phyloP scores from a whole-genome alignment of 92 coral and sea anemone species.

The Porites lobata region DNA sequence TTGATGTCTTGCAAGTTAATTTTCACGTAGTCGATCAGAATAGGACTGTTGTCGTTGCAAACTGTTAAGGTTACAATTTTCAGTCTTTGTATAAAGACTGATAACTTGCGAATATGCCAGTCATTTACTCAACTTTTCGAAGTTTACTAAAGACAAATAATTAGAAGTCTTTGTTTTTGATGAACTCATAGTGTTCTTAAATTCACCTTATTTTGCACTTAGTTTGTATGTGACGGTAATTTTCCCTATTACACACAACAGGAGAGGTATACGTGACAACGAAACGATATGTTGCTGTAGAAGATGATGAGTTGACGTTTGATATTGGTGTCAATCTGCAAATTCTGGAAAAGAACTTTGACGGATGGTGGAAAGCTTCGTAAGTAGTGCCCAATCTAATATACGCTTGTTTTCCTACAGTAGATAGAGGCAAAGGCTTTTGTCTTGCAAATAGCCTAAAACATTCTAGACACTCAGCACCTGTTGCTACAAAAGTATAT shows the following conservation, averaged over 20 bases:
- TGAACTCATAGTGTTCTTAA: no score
- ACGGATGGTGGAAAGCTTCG: conserved; percentile 84
- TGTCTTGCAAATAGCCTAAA: background rate
- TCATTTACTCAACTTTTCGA: no score
- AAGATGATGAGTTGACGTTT: conserved; percentile 70
- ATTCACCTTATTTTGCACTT: background rate
- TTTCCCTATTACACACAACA: background rate
- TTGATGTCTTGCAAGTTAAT: no score
- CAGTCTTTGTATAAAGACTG: no score
- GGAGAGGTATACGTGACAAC: conserved; percentile 72
- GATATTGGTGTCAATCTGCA: conserved; percentile 77
- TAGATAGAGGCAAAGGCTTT: background rate
- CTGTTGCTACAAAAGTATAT: no score
- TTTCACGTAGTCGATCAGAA: no score
- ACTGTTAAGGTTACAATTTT: no score
- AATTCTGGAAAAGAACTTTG: conserved; percentile 63
- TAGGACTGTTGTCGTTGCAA: no score
- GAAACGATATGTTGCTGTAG: conserved; percentile 59
- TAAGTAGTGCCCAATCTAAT: conserved; percentile 15
- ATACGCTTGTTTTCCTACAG: background rate
- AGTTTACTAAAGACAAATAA: no score
- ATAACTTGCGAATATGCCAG: no score
- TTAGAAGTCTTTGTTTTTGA: no score
- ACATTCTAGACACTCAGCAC: no score
- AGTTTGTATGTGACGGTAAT: background rate